Base-by-base conservation (phyloP, 2,888 invertebrate species). In the Cosmia pyralina region DNA sequence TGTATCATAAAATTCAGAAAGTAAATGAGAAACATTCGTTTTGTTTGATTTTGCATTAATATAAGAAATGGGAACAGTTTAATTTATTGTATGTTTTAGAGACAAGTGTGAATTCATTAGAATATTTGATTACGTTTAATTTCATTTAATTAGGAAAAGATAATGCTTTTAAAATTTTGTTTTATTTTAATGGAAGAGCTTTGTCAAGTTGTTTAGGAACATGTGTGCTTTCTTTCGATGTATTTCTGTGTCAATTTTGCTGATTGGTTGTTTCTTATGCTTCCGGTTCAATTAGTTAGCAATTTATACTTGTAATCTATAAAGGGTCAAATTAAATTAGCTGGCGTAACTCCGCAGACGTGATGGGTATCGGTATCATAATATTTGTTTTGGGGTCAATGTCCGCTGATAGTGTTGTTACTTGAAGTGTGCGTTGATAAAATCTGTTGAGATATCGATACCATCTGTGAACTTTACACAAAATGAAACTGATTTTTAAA, bases 61-160 rank as follows among this genome's bases (percentile, higher is more conserved):
- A 22, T 38, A 22, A 19, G 19, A 59, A 71, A 68, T 52, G 57
- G 7, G 55, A 65, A 55, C 59, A 57, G 71, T 62, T 55, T 68
- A 65, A 78, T 78, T 78, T 68, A 79, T 28, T 28, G n/a, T n/a
- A 28, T 28, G 28, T 28, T 28, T 28, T 28, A 28, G 6, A 38
- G 38, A 38, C 38, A 38, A 4, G 0, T 38, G 62, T 66, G 50
- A 66, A 67, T 67, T 72, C 62, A 67, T 77, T 77, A 63, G 46
- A 79, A 72, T 77, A 78, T 78, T 77, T 77, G 73, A 77, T 77
- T 78, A 66, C 41, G 10, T 46, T 65, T 65, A 62, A 78, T 72
- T 65, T 55, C 19, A 62, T 62, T 70, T 65, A 11, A 66, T 72
- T 72, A 28, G 2, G 3, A 57, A 19, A 17, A 41, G 13, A 41